A percentile compares a stretch with the other conserved stretches of the same genome.
Evolutionary conservation across 2,113 vertebrate genomes (phyloP).

Genomic region (Stigmatopora nigra): DNA sequence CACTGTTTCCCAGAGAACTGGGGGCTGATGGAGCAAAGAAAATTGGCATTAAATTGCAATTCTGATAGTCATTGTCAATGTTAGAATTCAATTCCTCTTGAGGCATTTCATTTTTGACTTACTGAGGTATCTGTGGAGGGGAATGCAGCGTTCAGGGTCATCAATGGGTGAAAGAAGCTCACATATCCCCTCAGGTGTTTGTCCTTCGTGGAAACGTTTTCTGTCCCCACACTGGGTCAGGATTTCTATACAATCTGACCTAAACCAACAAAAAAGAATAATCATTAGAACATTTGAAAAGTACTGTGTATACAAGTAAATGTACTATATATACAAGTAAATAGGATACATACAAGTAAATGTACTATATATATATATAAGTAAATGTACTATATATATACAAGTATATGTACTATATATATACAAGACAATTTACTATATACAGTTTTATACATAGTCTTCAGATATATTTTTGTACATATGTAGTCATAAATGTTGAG

Average conservation of each 20-base stretch:
- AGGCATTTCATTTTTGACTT: constrained; percentile 51
- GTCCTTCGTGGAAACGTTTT: constrained; percentile 83
- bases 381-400: no score
- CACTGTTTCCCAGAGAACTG: constrained; percentile 75
- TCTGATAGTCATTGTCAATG: background rate
- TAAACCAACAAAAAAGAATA: constrained; percentile 38
- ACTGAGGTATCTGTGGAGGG: constrained; percentile 90
- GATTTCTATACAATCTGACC: constrained; percentile 96
- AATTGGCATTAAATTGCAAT: background rate
- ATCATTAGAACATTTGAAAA: background rate
- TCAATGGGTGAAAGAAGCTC: constrained; percentile 88
- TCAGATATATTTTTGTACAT: no score
- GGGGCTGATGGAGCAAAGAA: constrained; percentile 65
- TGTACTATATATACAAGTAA: no score
- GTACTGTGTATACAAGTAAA: no score
- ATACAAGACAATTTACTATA: no score
- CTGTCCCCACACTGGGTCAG: constrained; percentile 91
- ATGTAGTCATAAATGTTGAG: no score
- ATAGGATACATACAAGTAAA: no score
- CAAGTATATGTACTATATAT: no score
- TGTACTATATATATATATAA: no score
- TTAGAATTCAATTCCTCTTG: background rate
- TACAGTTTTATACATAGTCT: no score
- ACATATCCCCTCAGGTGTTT: constrained; percentile 91
- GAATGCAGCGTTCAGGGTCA: constrained; percentile 88